Evolutionary conservation across 2,888 invertebrate genomes (phyloP), one percentile per base, ranked within the genome.

Genomic region (Yponomeuta evonymella): DNA sequence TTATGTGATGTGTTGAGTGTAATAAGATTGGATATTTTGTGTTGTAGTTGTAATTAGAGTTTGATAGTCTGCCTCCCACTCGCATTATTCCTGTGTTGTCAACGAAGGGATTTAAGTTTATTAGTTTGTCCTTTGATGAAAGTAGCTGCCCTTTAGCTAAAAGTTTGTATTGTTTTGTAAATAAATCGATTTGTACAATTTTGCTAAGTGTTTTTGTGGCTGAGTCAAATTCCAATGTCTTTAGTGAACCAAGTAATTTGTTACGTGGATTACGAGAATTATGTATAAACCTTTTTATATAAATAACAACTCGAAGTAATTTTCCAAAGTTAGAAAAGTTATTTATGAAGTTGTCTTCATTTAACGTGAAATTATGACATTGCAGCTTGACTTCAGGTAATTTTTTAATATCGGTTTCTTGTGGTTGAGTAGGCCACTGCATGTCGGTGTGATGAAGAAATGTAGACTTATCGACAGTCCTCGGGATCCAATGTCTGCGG

Each of bases 11-110:
- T 12, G 72, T 70, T 62, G 72, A 65, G 43, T 72, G 71, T 51
- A 72, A 66, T 65, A 73, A n/a, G 15, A 73, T 71, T 48, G 71
- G 72, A 69, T 72, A 67, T 65, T 73, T 73, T n/a, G 71, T 68
- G 4, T 73, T 51, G n/a, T 72, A 73, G 33, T 68, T 62, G 66
- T 72, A 72, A 30, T 72, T 65, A 29, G 72, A 72, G 58, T 72
- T 73, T 43, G 70, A 73, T 48, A 72, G 48, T 33, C 72, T 23
- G 8, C 71, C 72, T 51, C 73, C 72, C 67, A 73, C 73, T 69
- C 73, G 51, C 15, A 73, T 71, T n/a, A 73, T 12, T 58, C 65
- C 69, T 69, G 67, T 62, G 23, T 67, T 23, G 48, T 69, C 67
- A 15, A 69, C 43, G 65, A 73, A 71, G 29, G 73, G 71, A 67